Evolutionary conservation across 2,113 vertebrate species (phyloP).

Genomic region (Galemys pyrenaicus): DNA sequence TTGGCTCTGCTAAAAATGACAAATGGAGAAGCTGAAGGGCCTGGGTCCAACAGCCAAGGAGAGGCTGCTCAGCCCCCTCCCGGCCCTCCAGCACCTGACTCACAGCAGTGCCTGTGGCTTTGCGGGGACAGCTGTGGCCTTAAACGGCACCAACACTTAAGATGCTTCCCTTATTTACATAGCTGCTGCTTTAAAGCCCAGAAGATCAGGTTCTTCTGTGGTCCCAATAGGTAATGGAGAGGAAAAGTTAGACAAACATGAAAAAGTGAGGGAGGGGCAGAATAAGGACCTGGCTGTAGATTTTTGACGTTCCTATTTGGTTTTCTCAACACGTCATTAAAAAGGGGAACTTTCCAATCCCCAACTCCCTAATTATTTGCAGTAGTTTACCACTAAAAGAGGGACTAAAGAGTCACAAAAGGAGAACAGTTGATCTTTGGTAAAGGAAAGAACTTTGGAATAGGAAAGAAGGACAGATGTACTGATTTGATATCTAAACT

Average conservation of each 20-base stretch:
- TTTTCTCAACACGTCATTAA: neutral
- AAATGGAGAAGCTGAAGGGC: neutral
- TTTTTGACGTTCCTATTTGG: neutral
- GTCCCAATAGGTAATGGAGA: neutral
- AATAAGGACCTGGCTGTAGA: neutral
- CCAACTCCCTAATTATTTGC: constrained; percentile 15
- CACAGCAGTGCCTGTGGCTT: neutral
- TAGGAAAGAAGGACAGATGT: neutral
- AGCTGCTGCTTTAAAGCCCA: constrained; percentile 17
- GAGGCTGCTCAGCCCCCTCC: rapidly evolving
- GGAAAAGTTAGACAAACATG: neutral
- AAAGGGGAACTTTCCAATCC: neutral
- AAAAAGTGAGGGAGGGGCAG: neutral
- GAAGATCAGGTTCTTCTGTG: neutral
- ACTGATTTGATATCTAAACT: neutral
- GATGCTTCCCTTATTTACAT: constrained; percentile 19
- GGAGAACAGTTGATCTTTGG: neutral
- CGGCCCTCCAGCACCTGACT: constrained; percentile 4
- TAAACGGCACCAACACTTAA: neutral
- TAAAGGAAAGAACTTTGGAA: neutral
- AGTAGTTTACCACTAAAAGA: neutral
- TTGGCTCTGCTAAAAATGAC: constrained; percentile 16
- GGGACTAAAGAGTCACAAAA: neutral
- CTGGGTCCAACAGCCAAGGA: neutral
- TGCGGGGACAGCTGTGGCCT: constrained; percentile 37